These are phyloP conservation scores for Cheiracanthium punctorium DNA, from an alignment of 2,888 invertebrate genomes.

Conservation along the genomic window DNA sequence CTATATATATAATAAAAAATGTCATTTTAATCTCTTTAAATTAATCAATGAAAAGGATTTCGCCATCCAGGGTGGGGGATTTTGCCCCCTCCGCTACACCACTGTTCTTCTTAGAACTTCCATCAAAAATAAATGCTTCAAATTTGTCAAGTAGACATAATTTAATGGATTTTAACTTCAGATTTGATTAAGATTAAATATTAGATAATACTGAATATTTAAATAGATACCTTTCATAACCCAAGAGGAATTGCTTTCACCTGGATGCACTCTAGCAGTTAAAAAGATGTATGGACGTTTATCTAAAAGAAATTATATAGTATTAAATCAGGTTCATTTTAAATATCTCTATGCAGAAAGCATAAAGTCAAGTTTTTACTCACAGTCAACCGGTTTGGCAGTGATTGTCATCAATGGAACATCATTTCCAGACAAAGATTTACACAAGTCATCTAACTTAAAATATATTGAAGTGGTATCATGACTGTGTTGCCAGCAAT, in stretches of 20 bases:
- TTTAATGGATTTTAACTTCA: no score
- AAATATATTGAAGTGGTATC: slow-evolving; percentile 80
- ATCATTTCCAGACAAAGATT: slow-evolving; percentile 84
- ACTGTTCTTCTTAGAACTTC: no score
- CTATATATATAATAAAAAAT: no score
- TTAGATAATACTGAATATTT: no score
- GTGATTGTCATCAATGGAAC: slow-evolving; percentile 87
- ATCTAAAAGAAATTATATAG: slow-evolving; percentile 28
- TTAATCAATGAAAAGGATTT: no score
- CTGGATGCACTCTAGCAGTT: slow-evolving; percentile 89
- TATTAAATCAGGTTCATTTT: neutral
- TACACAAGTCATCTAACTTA: slow-evolving; percentile 83
- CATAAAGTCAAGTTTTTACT: neutral
- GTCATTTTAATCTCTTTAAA: no score
- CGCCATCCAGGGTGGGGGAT: no score
- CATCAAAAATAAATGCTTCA: no score
- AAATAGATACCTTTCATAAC: slow-evolving; percentile 83
- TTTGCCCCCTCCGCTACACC: no score
- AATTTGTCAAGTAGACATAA: no score
- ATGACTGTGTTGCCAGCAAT: slow-evolving; percentile 79
- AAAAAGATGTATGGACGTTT: slow-evolving; percentile 80
- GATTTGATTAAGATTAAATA: no score
- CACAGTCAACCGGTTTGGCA: slow-evolving; percentile 55
- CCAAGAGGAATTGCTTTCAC: slow-evolving; percentile 92
- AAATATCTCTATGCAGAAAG: neutral